Conservation (phyloP, 2,797 vertebrate genomes). For the Acrossocheilus fasciatus region DNA sequence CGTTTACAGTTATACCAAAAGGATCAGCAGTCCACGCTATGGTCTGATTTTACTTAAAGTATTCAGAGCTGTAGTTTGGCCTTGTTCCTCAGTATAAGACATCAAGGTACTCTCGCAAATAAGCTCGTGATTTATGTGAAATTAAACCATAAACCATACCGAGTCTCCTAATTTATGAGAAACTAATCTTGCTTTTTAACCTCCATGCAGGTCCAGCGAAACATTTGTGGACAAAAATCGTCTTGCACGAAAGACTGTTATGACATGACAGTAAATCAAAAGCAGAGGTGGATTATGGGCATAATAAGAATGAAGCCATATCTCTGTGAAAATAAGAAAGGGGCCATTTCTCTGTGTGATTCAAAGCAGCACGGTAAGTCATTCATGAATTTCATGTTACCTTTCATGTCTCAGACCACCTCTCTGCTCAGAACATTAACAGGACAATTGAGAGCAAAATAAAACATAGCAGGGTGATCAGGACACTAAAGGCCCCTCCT, state of each 20-base stretch:
- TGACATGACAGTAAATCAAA: constrained; percentile 48
- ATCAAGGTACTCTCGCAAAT: constrained; percentile 42
- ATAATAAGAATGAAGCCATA: constrained; percentile 31
- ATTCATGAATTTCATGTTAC: constrained; percentile 8
- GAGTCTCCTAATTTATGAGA: constrained; percentile 41
- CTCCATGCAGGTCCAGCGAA: constrained; percentile 26
- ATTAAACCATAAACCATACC: constrained; percentile 50
- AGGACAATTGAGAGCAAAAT: not conserved
- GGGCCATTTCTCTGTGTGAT: not conserved
- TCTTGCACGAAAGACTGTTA: constrained; percentile 26
- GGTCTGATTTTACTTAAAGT: constrained; percentile 50
- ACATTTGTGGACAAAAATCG: constrained; percentile 23
- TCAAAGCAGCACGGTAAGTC: constrained; percentile 6
- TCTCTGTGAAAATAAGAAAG: constrained; percentile 26
- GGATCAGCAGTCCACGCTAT: constrained; percentile 34
- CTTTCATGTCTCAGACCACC: constrained; percentile 21
- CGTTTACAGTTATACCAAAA: constrained; percentile 44
- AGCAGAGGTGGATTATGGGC: constrained; percentile 26
- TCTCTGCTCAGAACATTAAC: not conserved
- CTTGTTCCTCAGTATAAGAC: constrained; percentile 37
- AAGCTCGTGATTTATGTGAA: constrained; percentile 54
- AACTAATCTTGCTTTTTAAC: constrained; percentile 48
- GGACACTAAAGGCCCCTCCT: not conserved
- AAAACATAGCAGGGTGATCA: not conserved
- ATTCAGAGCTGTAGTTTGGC: constrained; percentile 40